Conservation (phyloP, 2,113 vertebrate species). For the Parotia lawesii region DNA sequence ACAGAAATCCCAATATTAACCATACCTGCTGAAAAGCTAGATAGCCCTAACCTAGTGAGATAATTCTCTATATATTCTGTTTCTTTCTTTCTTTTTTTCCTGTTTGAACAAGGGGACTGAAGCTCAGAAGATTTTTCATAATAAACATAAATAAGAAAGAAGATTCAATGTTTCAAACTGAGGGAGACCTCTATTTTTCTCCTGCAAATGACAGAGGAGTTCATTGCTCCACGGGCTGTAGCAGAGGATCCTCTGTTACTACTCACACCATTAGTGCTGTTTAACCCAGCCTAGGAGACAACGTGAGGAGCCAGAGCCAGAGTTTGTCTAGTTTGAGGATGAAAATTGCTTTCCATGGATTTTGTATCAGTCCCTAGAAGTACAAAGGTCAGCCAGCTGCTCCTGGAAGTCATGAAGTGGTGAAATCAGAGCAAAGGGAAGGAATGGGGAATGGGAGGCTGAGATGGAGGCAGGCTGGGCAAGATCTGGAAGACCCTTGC, state of each 20-base stretch:
- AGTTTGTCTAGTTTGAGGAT: not conserved
- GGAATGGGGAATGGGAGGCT: not conserved
- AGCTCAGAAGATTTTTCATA: not conserved
- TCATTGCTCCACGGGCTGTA: not conserved
- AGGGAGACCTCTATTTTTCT: not conserved
- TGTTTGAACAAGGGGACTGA: not conserved
- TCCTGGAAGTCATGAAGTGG: not conserved
- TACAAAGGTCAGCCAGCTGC: not conserved
- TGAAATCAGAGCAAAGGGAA: not conserved
- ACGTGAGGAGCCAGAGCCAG: not conserved
- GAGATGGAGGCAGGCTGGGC: not conserved
- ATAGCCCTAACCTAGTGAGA: not conserved
- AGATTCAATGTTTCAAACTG: not conserved
- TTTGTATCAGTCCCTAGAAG: not conserved
- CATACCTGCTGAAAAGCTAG: not conserved
- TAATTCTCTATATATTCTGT: not conserved
- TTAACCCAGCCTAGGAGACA: not conserved
- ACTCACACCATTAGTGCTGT: not conserved
- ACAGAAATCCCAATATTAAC: not conserved
- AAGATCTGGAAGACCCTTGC: not conserved
- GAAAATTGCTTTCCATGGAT: not conserved
- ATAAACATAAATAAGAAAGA: not conserved
- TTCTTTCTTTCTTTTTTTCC: not conserved
- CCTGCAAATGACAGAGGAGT: not conserved
- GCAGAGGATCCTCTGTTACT: not conserved